Conservation (phyloP, 2,797 vertebrate species). For the Orientallactaga sibirica region DNA sequence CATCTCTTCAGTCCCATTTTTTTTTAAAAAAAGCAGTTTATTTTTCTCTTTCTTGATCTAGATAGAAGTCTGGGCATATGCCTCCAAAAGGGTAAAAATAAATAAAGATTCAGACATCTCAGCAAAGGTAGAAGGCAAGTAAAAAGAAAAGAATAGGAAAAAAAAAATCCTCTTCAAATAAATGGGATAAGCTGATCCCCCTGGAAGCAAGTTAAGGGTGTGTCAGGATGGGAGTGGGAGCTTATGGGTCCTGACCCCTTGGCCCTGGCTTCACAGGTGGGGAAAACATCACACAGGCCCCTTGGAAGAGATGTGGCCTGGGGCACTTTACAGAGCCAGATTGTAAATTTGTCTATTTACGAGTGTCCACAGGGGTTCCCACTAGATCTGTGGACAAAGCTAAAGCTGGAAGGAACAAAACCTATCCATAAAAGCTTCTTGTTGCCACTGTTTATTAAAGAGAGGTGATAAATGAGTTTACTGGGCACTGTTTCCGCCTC, state of each 20-base stretch:
- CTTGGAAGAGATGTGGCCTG: slow-evolving; percentile 83
- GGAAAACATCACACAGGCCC: slow-evolving; percentile 84
- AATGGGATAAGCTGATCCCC: slow-evolving; percentile 81
- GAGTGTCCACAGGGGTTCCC: slow-evolving; percentile 85
- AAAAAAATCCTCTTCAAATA: slow-evolving; percentile 76
- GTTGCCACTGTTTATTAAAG: slow-evolving; percentile 85
- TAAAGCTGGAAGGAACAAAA: slow-evolving; percentile 80
- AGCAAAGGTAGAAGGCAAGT: slow-evolving; percentile 84
- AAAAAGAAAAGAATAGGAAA: slow-evolving; percentile 79
- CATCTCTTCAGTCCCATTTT: no score
- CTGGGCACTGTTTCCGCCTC: slow-evolving; percentile 76
- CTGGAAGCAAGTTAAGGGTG: slow-evolving; percentile 67
- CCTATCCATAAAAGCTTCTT: slow-evolving; percentile 84
- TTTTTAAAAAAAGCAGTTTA: background rate
- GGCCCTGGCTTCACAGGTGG: slow-evolving; percentile 87
- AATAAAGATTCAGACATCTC: slow-evolving; percentile 52
- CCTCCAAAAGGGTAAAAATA: slow-evolving; percentile 24
- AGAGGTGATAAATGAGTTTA: slow-evolving; percentile 83
- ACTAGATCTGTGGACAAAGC: slow-evolving; percentile 84
- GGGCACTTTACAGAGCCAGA: slow-evolving; percentile 85
- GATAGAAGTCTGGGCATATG: slow-evolving; percentile 35
- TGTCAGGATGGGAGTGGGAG: background rate
- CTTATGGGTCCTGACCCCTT: slow-evolving; percentile 80
- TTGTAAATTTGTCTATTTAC: slow-evolving; percentile 89
- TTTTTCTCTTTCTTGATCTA: slow-evolving; percentile 67